A percentile compares a stretch with the other conserved stretches of the same genome.
Evolutionary conservation across 2,797 vertebrate genomes (phyloP).

Genomic region (Chiloscyllium punctatum): DNA sequence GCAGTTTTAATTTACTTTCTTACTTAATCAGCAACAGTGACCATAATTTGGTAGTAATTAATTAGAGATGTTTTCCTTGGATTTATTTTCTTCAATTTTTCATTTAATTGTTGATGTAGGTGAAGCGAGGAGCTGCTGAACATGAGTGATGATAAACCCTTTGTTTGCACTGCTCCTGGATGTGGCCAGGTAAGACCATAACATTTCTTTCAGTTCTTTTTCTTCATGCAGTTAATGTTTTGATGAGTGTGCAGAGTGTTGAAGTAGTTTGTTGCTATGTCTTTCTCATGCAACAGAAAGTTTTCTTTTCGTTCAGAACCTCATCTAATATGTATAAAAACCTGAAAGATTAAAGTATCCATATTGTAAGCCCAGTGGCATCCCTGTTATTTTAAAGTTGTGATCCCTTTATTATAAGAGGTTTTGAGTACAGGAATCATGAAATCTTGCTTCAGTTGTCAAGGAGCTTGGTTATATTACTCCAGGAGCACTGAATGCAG

Average conservation of each 20-base stretch:
- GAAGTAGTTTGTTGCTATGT: background rate
- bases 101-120: conserved; percentile 56
- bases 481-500: no score
- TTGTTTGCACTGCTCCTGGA: conserved; percentile 98
- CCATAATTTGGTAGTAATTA: background rate
- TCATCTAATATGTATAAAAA: background rate
- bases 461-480: no score
- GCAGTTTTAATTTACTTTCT: background rate
- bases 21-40: background rate
- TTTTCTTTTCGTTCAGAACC: background rate
- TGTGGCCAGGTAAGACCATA: conserved; percentile 86
- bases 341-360: background rate
- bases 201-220: conserved; percentile 40
- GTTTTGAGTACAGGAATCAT: no score
- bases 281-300: background rate
- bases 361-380: background rate
- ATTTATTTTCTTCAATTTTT: conserved; percentile 39
- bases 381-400: no score
- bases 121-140: conserved; percentile 82
- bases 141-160: conserved; percentile 99
- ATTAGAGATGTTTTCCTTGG: background rate
- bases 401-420: no score
- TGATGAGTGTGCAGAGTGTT: conserved; percentile 25
- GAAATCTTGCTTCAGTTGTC: no score
- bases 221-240: conserved; percentile 42